Conservation (phyloP, 2,113 vertebrate genomes). For the Laticauda colubrina region DNA sequence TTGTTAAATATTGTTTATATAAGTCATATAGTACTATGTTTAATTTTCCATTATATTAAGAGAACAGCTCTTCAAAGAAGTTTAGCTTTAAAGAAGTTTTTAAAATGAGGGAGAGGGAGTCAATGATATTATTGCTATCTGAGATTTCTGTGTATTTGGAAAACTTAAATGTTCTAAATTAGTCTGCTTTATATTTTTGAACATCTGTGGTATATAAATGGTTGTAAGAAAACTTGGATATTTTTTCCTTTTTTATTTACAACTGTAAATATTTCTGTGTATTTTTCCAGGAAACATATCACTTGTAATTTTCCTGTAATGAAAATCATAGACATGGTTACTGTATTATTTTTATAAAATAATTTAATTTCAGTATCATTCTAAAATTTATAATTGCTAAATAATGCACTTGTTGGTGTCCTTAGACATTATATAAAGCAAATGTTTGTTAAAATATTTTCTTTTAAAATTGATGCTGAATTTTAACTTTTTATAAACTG, state of each 20-base stretch:
- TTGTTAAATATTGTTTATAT: not conserved
- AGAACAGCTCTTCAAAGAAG: not conserved
- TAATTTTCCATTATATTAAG: not conserved
- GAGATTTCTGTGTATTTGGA: not conserved
- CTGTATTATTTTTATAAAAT: not conserved
- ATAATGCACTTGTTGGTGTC: not conserved
- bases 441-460: slow-evolving; percentile 4
- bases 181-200: not conserved
- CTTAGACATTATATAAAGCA: not conserved
- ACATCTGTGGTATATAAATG: not conserved
- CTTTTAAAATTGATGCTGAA: not conserved
- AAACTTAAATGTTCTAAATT: not conserved
- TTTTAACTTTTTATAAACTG: not conserved
- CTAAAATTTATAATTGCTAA: not conserved
- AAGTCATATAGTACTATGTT: not conserved
- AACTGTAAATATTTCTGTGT: not conserved
- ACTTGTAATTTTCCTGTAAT: not conserved
- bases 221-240: no score
- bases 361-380: not conserved
- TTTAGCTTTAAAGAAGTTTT: not conserved
- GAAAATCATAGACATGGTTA: not conserved
- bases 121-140: not conserved
- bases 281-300: not conserved
- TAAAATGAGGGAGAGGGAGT: not conserved
- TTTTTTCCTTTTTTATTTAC: no score